Base-by-base conservation (phyloP, 2,113 vertebrate species). In the Neogobius melanostomus region DNA sequence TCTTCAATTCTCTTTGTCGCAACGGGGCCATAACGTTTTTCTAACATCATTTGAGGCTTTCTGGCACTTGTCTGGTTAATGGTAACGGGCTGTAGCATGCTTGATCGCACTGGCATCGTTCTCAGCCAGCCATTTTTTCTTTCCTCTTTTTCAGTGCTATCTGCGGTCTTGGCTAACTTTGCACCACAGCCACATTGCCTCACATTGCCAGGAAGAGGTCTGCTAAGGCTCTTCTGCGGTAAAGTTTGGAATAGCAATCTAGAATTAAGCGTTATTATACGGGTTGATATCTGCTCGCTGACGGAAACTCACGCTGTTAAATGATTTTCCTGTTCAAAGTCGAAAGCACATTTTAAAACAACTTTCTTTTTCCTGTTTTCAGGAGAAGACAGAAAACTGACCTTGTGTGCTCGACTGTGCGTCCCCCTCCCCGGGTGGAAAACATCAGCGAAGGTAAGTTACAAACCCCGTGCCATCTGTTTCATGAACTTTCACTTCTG, bases 41-140 rank as follows among this genome's bases (percentile, higher is more conserved):
- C 76, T 82, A 59, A 59, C 42, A 59, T 59, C 56, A 81, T 80
- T 71, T 57, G 71, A 16, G 70, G 75, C 81, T 84, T 59, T 57
- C 77, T 84, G 89, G 82, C 81, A 79, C 72, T 68, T 82, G 82
- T 88, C 87, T 83, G 36, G 83, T 87, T 88, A 84, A 85, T 80
- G 82, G 82, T 94, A 93, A 94, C 89, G 92, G 93, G 92, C 91
- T 93, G 88, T 91, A 90, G 92, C 91, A 80, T 83, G 92, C 87
- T 89, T 91, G 90, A 94, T 93, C 91, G 93, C 91, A 86, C 92
- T 95, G 95, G 94, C 93, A 93, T 88, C 83, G 92, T 89, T 91
- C 93, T 92, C 92, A 88, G 88, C 93, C 90, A 85, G 88, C 87
- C 88, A 86, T 87, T 88, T 87, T 64, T 64, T 64, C 44, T 48